Evolutionary conservation across 2,113 vertebrate species (phyloP), one percentile per base, ranked within the genome.

Genomic region (Oceanodroma tethys): DNA sequence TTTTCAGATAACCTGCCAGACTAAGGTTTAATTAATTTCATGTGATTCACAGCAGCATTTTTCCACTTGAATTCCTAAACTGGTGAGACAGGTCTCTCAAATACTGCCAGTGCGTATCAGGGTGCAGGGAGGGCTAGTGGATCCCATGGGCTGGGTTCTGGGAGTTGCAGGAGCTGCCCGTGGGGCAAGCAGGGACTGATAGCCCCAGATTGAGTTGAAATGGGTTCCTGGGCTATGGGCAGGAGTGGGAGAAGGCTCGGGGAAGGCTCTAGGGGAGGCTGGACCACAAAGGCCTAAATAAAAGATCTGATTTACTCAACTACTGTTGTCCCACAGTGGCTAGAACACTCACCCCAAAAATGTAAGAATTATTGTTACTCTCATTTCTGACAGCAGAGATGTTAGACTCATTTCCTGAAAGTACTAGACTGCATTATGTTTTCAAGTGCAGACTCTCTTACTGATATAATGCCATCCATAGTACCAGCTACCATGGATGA

Each of bases 191-290:
- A 0, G 13, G 8, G 14, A 50, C n/a, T 50, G 20, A 36, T 36
- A n/a, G 23, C 9, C 19, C 13, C 71, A 30, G 23, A 10, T 10
- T 17, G 30, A 63, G 26, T 13, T 56, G 40, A 47, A 50, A 67
- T 23, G 18, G 4, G 2, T 12, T 73, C 30, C 30, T 81, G 68
- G 12, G 13, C 23, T 72, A 17, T 7, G 27, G 23, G 7, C 17
- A 58, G 23, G 67, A n/a, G 7, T 22, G 19, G 29, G 6, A 72
- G 16, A 72, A 83, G 30, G 6, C 11, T 43, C 0, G 0, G 14
- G 22, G 8, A 68, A 83, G 13, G 38, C 3, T 63, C 25, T 48
- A 34, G 16, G 32, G 6, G 6, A 55, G 4, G 7, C 15, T 91
- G 1, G 1, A 38, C 12, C 20, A 42, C 9, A 65, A 68, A 78